Conservation (phyloP, 2,797 vertebrate species). For the Dicrostonyx torquatus region DNA sequence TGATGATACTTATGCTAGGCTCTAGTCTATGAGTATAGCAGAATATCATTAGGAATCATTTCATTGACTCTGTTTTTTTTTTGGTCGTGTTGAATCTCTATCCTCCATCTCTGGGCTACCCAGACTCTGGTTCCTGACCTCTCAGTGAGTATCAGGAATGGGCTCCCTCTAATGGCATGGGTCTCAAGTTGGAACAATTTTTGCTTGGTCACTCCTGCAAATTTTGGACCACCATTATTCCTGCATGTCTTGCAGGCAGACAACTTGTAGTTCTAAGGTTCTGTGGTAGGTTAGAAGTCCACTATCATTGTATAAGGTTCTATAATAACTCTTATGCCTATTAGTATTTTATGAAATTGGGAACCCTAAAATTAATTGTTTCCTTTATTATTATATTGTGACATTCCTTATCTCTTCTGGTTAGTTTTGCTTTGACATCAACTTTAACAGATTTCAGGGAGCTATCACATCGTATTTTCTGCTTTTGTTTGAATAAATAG, state of each 20-base stretch:
- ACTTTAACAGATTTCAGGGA: background rate
- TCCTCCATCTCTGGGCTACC: background rate
- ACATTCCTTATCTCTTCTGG: background rate
- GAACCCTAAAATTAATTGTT: background rate
- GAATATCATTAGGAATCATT: background rate
- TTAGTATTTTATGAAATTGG: background rate
- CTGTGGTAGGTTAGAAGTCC: background rate
- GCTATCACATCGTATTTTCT: background rate
- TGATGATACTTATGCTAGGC: background rate
- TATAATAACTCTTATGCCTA: background rate
- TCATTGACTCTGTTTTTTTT: background rate
- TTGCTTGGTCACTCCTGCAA: background rate
- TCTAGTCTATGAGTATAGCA: background rate
- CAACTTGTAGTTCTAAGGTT: background rate
- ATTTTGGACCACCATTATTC: background rate
- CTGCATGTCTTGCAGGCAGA: background rate
- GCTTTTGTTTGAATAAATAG: background rate
- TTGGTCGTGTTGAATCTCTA: background rate
- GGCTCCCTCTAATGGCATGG: background rate
- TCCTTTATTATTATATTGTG: background rate
- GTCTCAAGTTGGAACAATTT: background rate
- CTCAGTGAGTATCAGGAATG: background rate
- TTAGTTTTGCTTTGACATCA: background rate
- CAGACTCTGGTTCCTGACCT: background rate
- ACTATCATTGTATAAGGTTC: background rate